Evolutionary conservation across 2,113 vertebrate genomes (phyloP).

Genomic region (Oceanites oceanicus): DNA sequence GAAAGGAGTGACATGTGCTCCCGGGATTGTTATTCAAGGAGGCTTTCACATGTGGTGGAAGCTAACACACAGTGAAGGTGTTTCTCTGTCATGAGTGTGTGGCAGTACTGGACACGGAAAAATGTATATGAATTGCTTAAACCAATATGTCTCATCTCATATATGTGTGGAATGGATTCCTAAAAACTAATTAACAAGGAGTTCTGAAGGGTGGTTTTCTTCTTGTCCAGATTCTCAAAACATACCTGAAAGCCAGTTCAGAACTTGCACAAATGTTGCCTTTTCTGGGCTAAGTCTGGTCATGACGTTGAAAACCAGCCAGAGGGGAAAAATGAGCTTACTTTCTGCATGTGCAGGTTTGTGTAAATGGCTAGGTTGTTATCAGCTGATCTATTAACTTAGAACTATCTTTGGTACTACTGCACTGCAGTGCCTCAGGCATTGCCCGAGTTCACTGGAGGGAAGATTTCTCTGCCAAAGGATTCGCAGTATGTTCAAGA

Average conservation of each 20-base stretch:
- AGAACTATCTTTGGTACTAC: background rate
- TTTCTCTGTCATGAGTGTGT: background rate
- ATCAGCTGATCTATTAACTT: background rate
- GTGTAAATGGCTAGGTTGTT: background rate
- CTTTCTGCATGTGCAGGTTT: background rate
- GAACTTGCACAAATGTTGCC: background rate
- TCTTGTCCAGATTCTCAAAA: background rate
- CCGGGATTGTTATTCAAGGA: background rate
- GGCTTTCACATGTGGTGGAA: background rate
- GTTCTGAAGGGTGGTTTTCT: background rate
- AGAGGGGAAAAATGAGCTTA: background rate
- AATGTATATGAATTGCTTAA: accelerated
- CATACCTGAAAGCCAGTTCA: background rate
- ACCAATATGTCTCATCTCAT: accelerated
- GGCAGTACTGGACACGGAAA: background rate
- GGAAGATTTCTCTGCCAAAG: background rate
- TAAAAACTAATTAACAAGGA: background rate
- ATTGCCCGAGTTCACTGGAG: background rate
- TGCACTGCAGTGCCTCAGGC: background rate
- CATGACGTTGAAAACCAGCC: background rate
- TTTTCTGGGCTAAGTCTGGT: background rate
- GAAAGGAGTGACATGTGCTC: background rate
- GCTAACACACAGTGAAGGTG: background rate
- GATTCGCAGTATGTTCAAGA: background rate
- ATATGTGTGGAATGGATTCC: accelerated